These are phyloP conservation scores for Cheilosia vernalis DNA, from an alignment of 2,888 invertebrate genomes.

Conservation along the genomic window DNA sequence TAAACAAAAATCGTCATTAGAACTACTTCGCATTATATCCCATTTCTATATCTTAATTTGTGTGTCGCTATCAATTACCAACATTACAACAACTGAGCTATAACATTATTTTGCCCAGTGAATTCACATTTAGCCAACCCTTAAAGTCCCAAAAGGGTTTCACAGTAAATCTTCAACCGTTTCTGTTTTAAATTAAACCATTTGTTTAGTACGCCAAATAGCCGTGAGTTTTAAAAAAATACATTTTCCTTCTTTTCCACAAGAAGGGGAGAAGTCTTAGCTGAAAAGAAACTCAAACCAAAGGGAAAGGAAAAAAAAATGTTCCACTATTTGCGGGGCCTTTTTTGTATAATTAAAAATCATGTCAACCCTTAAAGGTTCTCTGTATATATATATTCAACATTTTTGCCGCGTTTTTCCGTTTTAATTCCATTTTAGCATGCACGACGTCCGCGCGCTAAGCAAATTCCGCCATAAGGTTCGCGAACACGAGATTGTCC, in stretches of 20 bases:
- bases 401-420: not conserved
- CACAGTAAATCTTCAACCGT: constrained; percentile 21
- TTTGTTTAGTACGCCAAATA: constrained; percentile 23
- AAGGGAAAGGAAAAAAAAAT: constrained; percentile 1
- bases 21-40: not conserved
- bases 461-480: constrained; percentile 13
- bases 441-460: constrained; percentile 22
- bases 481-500: not conserved
- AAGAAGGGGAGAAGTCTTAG: not conserved
- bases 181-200: constrained; percentile 36
- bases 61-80: constrained; percentile 31
- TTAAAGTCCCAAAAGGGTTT: not conserved
- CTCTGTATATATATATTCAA: constrained; percentile 2
- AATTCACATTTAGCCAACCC: not conserved
- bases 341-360: constrained; percentile 67
- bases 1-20: not conserved
- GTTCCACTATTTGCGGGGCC: constrained; percentile 4
- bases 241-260: not conserved
- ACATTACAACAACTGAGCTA: constrained; percentile 26
- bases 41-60: not conserved
- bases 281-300: no score
- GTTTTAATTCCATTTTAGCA: constrained; percentile 41
- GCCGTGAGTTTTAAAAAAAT: constrained; percentile 20
- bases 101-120: constrained; percentile 30
- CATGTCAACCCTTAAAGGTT: constrained; percentile 58